Percentiles rank a stretch among this genome's conserved stretches.
phyloP scores from a whole-genome alignment of 2,888 invertebrate genomes.

The Coecobrya sp. region DNA sequence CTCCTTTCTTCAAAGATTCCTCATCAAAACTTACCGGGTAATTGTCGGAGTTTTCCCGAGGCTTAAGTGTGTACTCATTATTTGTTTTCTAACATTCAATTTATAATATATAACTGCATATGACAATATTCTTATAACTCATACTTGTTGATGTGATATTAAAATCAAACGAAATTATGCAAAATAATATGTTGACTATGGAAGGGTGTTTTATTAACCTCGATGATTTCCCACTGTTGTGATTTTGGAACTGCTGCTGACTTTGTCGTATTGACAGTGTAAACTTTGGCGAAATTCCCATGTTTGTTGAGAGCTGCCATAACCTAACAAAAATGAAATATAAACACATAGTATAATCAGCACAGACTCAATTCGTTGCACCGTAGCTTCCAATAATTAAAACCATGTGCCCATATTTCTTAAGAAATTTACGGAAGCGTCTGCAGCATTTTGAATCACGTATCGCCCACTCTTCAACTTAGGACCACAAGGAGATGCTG shows the following conservation, averaged over 20 bases:
- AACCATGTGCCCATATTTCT: not conserved
- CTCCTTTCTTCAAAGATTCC: conserved; percentile 76
- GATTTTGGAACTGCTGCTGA: conserved; percentile 78
- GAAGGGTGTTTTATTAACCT: conserved; percentile 59
- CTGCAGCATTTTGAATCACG: conserved; percentile 82
- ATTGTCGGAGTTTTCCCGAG: conserved; percentile 81
- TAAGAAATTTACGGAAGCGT: conserved; percentile 78
- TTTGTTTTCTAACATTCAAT: conserved; percentile 60
- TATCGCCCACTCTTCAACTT: conserved; percentile 79
- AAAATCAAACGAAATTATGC: not conserved
- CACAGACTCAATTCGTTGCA: too few relatives aligned
- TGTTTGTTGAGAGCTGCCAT: conserved; percentile 79
- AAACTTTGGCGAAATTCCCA: conserved; percentile 80
- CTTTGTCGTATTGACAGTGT: conserved; percentile 73
- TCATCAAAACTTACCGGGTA: conserved; percentile 83
- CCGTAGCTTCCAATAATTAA: too few relatives aligned
- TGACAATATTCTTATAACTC: not conserved
- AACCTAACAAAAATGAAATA: conserved; percentile 56
- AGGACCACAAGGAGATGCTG: conserved; percentile 81
- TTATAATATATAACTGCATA: not conserved
- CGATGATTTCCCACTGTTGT: conserved; percentile 83
- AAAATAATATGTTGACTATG: not conserved
- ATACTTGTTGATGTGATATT: not conserved
- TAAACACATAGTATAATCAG: not conserved
- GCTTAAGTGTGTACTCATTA: conserved; percentile 77